Evolutionary conservation across 2,888 invertebrate genomes (phyloP).

Genomic region (Pachycephus smyrnensis): DNA sequence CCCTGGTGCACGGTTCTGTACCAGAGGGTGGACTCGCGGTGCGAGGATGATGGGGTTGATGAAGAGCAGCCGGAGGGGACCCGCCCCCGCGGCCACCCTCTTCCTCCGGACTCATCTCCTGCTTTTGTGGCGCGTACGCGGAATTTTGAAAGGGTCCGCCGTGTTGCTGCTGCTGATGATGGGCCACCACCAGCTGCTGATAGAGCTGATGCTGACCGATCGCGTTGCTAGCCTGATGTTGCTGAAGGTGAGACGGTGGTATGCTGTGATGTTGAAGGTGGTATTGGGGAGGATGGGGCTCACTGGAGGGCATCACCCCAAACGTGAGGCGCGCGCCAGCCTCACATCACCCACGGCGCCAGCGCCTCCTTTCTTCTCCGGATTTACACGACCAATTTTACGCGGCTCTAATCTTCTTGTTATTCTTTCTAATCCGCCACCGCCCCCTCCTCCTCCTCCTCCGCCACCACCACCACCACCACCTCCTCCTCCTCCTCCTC

Average conservation of each 20-base stretch:
- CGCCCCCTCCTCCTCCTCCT: slow-evolving; percentile 34
- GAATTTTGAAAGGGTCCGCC: slow-evolving; percentile 62
- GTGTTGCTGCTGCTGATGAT: slow-evolving; percentile 58
- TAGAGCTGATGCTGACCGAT: slow-evolving; percentile 63
- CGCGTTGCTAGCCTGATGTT: slow-evolving; percentile 53
- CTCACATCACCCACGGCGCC: slow-evolving; percentile 65
- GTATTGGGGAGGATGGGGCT: slow-evolving; percentile 66
- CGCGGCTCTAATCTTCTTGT: no score
- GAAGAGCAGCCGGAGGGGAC: slow-evolving; percentile 64
- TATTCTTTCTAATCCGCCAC: slow-evolving; percentile 32
- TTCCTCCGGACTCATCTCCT: slow-evolving; percentile 67
- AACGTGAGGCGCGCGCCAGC: slow-evolving; percentile 65
- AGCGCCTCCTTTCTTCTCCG: slow-evolving; percentile 48
- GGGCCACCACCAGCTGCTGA: slow-evolving; percentile 63
- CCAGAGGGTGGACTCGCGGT: slow-evolving; percentile 65
- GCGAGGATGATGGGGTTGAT: slow-evolving; percentile 64
- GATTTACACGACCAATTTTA: slow-evolving; percentile 38
- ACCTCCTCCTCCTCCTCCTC: slow-evolving; percentile 28
- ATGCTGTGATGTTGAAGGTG: slow-evolving; percentile 64
- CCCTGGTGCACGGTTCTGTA: slow-evolving; percentile 62
- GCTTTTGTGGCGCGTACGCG: slow-evolving; percentile 61
- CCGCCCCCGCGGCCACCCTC: slow-evolving; percentile 66
- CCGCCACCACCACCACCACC: slow-evolving; percentile 18
- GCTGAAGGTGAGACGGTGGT: slow-evolving; percentile 61
- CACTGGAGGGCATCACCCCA: slow-evolving; percentile 67